phyloP scores from a whole-genome alignment of 2,888 invertebrate genomes.

The Gymnosoma rotundatum region DNA sequence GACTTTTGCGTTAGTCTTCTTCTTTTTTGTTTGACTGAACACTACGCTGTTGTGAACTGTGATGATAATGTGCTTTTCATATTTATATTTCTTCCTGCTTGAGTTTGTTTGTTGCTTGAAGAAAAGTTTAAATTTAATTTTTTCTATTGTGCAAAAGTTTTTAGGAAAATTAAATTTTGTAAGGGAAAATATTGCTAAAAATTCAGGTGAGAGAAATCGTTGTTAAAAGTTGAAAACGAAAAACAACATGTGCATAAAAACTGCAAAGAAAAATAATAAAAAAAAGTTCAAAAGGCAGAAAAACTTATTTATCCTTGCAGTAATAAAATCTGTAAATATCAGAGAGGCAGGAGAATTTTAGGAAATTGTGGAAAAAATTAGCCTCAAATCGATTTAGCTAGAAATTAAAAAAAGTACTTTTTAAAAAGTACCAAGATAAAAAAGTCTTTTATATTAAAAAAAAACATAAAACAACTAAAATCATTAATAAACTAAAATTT shows the following conservation, averaged over 20 bases:
- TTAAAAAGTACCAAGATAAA: too few species aligned
- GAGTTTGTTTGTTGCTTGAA: slow-evolving; percentile 6
- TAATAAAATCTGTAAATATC: too few species aligned
- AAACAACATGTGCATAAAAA: not conserved
- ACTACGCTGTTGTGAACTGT: slow-evolving; percentile 15
- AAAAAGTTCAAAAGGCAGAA: too few species aligned
- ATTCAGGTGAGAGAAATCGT: not conserved
- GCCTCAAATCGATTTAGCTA: too few species aligned
- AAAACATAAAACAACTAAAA: too few species aligned
- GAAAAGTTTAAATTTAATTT: slow-evolving; percentile 25
- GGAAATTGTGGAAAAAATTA: too few species aligned
- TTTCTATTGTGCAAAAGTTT: slow-evolving; percentile 24
- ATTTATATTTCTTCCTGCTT: not conserved
- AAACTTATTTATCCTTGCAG: too few species aligned
- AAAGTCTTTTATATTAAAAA: too few species aligned
- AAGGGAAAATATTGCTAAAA: not conserved
- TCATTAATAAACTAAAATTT: too few species aligned
- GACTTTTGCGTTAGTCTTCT: not conserved
- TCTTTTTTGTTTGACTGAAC: slow-evolving; percentile 16
- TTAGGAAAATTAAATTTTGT: slow-evolving; percentile 36
- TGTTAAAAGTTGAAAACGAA: not conserved
- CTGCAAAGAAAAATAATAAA: too few species aligned
- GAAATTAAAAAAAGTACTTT: too few species aligned
- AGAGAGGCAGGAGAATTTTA: too few species aligned
- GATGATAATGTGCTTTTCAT: slow-evolving; percentile 36